Evolutionary conservation across 2,888 invertebrate species (phyloP).

Genomic region (Leptinotarsa haldemani): DNA sequence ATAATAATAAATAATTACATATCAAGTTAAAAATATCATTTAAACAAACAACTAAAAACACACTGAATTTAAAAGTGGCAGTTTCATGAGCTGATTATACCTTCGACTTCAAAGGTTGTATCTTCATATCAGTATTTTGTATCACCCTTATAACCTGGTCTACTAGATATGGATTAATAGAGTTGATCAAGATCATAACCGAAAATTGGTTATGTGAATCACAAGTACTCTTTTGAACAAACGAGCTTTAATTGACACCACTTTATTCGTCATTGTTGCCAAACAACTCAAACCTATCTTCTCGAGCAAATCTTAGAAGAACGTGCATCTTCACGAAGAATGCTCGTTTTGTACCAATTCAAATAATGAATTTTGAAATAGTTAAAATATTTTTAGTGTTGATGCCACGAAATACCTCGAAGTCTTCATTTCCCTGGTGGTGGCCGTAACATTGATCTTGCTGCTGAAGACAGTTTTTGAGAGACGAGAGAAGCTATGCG

Average conservation of each 20-base stretch:
- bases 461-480: slow-evolving; percentile 77
- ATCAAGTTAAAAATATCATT: neutral
- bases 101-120: neutral
- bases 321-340: no score
- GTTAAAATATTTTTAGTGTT: no score
- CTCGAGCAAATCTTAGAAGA: neutral
- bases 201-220: no score
- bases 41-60: neutral
- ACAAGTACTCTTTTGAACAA: no score
- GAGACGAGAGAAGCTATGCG: slow-evolving; percentile 88
- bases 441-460: slow-evolving; percentile 72
- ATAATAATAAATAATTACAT: slow-evolving; percentile 13
- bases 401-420: neutral
- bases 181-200: no score
- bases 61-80: neutral
- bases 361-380: no score
- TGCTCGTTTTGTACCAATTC: no score
- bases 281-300: slow-evolving; percentile 3
- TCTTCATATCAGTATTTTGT: neutral
- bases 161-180: no score
- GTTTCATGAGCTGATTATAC: neutral
- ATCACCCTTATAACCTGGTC: no score
- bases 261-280: neutral
- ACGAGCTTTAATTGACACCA: no score
- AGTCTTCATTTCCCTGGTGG: slow-evolving; percentile 58